Evolutionary conservation across 2,888 invertebrate species (phyloP), one percentile per base, ranked within the genome.

Genomic region (Julus scandinavius): DNA sequence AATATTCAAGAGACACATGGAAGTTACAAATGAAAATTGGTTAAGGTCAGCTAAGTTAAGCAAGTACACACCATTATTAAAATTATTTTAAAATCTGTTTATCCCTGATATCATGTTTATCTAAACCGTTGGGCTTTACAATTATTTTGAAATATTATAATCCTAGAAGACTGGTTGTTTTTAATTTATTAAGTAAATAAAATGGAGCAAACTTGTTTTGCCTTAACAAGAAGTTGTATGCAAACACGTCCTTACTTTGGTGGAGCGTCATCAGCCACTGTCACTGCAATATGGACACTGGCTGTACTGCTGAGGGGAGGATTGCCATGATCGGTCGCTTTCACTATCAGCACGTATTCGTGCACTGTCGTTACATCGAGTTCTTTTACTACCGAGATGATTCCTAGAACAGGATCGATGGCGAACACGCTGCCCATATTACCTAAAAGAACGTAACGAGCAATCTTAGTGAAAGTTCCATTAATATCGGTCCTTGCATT

Each of bases 371-470:
- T 90, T 86, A 96, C 94, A 87, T 95, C 95, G 90, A 98, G 94
- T 72, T 91, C 91, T 89, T 92, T 92, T 29, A 92, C 92, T 85
- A 93, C 91, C 29, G 91, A 90, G 17, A 94, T 92, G 90, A 94
- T 94, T 85, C 98, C 98, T 90, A 97, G 94, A 88, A 94, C 93
- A 50, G 95, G 93, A 93, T 98, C 97, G 90, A 98, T 96, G 58
- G 93, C 93, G 93, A 98, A 98, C 87, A 95, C 95, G 91, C 96
- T 97, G 85, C 96, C 97, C 87, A 97, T 96, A 93, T 98, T 97
- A 0, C 96, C 96, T 94, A 91, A 63, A 92, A 92, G 89, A 88
- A 85, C 87, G 90, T 88, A 45, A 50, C 80, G 58, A 17, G 54
- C 86, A 72, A 58, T 58, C 58, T 58, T 17, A 58, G 20, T 11